Conservation (phyloP, 2,113 vertebrate species). For the Odontophorus gujanensis region DNA sequence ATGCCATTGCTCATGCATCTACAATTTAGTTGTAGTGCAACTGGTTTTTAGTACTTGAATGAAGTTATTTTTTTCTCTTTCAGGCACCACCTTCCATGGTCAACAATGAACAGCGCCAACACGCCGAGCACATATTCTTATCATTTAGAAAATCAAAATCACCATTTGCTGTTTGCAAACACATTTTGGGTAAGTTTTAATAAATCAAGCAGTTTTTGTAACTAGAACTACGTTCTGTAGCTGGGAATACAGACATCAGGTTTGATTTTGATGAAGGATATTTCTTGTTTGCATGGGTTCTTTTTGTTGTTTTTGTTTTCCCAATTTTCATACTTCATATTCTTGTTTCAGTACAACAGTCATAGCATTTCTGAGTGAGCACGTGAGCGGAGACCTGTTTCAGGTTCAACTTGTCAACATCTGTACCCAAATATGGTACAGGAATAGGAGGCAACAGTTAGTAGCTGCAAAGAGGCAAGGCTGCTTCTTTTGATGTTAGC, state of each 20-base stretch:
- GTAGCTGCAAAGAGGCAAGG: too few relatives aligned
- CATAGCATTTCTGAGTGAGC: not conserved
- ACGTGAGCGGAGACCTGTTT: not conserved
- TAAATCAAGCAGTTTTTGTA: not conserved
- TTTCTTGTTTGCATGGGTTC: not conserved
- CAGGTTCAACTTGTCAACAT: not conserved
- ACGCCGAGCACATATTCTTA: constrained; percentile 97
- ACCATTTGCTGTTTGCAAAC: constrained; percentile 97
- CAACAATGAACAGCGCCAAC: constrained; percentile 95
- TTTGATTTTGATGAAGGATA: not conserved
- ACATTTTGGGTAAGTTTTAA: constrained; percentile 91
- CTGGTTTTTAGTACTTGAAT: not conserved
- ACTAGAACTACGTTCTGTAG: not conserved
- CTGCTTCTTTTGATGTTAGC: not conserved
- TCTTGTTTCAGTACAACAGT: not conserved
- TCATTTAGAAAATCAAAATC: constrained; percentile 99
- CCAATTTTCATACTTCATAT: not conserved
- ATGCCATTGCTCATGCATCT: not conserved
- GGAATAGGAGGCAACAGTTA: not conserved
- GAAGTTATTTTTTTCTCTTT: not conserved
- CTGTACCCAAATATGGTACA: not conserved
- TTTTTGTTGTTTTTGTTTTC: not conserved
- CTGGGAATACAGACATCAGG: not conserved
- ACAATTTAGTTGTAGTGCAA: not conserved
- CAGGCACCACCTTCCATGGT: constrained; percentile 99